Conservation (phyloP, 2,113 vertebrate species). For the Euleptes europaea region DNA sequence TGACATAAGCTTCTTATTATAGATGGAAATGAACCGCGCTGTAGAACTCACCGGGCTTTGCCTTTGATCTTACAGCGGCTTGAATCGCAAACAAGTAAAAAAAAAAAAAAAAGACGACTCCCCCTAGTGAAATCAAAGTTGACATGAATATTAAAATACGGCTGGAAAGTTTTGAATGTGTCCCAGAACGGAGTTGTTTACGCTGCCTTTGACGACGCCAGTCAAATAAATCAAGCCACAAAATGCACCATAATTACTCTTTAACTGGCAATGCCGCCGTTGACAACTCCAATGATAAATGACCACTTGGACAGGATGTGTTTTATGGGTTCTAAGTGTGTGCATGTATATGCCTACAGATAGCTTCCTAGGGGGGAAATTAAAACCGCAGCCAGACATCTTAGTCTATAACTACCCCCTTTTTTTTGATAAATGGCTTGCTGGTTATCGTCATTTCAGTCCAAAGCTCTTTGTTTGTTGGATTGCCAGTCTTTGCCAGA, state of each 20-base stretch:
- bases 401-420: slow-evolving; percentile 40
- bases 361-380: slow-evolving; percentile 50
- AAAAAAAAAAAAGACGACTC: slow-evolving; percentile 10
- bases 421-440: neutral
- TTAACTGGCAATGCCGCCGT: slow-evolving; percentile 56
- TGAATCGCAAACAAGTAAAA: slow-evolving; percentile 28
- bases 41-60: slow-evolving; percentile 16
- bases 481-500: neutral
- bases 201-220: slow-evolving; percentile 56
- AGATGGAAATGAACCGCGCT: slow-evolving; percentile 23
- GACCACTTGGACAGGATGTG: slow-evolving; percentile 41
- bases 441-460: slow-evolving; percentile 9
- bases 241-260: slow-evolving; percentile 65
- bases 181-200: slow-evolving; percentile 63
- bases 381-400: slow-evolving; percentile 42
- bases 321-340: slow-evolving; percentile 46
- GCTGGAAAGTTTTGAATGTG: slow-evolving; percentile 56
- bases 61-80: neutral
- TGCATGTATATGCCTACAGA: slow-evolving; percentile 6
- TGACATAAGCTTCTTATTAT: slow-evolving; percentile 47
- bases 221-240: slow-evolving; percentile 67
- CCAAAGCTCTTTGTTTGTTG: neutral
- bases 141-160: slow-evolving; percentile 67
- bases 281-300: slow-evolving; percentile 67
- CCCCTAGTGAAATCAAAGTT: slow-evolving; percentile 42